phyloP scores from a whole-genome alignment of 2,888 invertebrate genomes.

The Catotricha subobsoleta region DNA sequence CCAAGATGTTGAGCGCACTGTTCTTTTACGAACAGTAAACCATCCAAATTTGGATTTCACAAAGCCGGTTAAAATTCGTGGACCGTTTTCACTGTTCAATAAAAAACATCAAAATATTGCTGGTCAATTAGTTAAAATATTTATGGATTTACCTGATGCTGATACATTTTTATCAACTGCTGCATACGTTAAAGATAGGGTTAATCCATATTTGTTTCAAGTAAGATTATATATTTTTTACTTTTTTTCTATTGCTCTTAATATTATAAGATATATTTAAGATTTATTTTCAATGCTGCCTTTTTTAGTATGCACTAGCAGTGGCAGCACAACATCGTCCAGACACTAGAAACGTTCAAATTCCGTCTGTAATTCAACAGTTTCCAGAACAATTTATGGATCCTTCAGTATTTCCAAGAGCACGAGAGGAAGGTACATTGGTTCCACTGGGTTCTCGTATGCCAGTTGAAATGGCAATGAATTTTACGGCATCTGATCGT shows the following conservation, averaged over 20 bases:
- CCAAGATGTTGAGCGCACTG: conserved; percentile 17
- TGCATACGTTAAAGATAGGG: conserved; percentile 47
- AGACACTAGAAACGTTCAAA: conserved; percentile 30
- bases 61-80: conserved; percentile 15
- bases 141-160: conserved; percentile 40
- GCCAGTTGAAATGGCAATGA: conserved; percentile 43
- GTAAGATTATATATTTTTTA: too few relatives aligned
- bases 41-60: conserved; percentile 23
- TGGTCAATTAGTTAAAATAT: conserved; percentile 45
- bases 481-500: conserved; percentile 47
- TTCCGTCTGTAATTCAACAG: conserved; percentile 57
- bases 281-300: too few relatives aligned
- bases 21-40: conserved; percentile 19
- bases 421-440: conserved; percentile 48
- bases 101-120: conserved; percentile 53
- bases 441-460: conserved; percentile 29
- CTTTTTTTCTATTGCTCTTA: too few relatives aligned
- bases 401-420: conserved; percentile 47
- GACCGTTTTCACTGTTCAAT: conserved; percentile 52
- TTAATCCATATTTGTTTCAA: conserved; percentile 62
- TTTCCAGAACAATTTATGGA: conserved; percentile 74
- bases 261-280: too few relatives aligned
- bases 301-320: conserved; percentile 45
- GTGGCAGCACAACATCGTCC: conserved; percentile 51
- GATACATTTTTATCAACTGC: conserved; percentile 50